These are phyloP conservation scores for Ophion obscuratus DNA, from an alignment of 2,888 invertebrate genomes.

Conservation along the genomic window DNA sequence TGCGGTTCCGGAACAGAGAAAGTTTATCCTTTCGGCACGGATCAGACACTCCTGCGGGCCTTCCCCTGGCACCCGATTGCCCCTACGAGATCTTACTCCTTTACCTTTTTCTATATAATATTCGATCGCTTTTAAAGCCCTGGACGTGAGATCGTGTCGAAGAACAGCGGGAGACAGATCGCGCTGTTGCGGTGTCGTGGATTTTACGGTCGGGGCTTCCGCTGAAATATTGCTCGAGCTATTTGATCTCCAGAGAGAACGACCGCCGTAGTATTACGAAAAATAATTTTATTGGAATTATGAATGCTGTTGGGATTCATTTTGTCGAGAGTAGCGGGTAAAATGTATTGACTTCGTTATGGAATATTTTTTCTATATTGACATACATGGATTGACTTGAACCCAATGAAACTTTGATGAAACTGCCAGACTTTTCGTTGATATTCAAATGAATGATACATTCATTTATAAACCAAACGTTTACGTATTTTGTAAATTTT, in stretches of 20 bases:
- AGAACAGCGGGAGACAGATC: conserved; percentile 48
- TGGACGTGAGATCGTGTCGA: conserved; percentile 57
- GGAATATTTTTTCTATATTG: neutral
- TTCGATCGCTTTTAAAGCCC: conserved; percentile 48
- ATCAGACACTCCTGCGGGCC: conserved; percentile 36
- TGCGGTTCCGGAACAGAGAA: conserved; percentile 61
- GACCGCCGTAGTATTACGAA: neutral
- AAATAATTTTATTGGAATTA: neutral
- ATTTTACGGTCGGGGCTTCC: conserved; percentile 12
- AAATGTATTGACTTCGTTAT: neutral
- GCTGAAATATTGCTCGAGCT: conserved; percentile 8
- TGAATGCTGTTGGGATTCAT: neutral
- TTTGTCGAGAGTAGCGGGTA: neutral
- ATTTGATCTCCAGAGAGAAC: conserved; percentile 9
- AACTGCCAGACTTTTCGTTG: too few relatives aligned
- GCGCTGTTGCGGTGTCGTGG: conserved; percentile 6
- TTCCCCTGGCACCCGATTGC: neutral
- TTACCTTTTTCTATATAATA: conserved; percentile 36
- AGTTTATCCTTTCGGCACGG: conserved; percentile 63
- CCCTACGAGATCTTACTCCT: conserved; percentile 15
- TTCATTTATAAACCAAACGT: too few relatives aligned
- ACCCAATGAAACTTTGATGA: too few relatives aligned
- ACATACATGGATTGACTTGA: too few relatives aligned
- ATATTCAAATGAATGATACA: too few relatives aligned
- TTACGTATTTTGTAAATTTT: too few relatives aligned